These are phyloP conservation scores for Eulemur mongoz DNA, from an alignment of 2,797 vertebrate species.

Conservation along the genomic window DNA sequence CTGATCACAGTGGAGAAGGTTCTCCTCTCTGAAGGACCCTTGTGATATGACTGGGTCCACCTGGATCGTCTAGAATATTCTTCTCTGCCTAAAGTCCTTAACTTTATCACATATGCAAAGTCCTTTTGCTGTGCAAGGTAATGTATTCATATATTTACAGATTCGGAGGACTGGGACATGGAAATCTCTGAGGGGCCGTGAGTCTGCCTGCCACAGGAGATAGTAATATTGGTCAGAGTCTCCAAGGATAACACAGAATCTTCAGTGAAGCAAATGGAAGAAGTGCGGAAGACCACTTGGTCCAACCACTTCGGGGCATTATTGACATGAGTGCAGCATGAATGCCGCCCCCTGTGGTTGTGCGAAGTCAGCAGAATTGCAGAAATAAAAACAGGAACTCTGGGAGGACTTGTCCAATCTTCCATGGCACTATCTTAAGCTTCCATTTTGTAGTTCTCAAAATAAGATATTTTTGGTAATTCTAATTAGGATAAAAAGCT, in stretches of 20 bases:
- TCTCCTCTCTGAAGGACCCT: background rate
- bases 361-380: background rate
- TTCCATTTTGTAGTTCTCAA: background rate
- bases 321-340: rapidly evolving
- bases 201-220: background rate
- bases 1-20: background rate
- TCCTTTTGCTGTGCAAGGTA: background rate
- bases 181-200: background rate
- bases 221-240: background rate
- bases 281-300: background rate
- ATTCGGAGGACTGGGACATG: background rate
- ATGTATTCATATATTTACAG: background rate
- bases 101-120: background rate
- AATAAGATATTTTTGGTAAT: background rate
- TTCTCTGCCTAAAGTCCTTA: background rate
- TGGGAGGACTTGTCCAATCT: rapidly evolving
- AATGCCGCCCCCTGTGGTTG: rapidly evolving
- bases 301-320: rapidly evolving
- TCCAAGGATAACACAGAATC: background rate
- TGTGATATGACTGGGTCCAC: background rate
- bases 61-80: background rate
- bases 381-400: background rate
- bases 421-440: background rate
- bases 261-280: background rate
- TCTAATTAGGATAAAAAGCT: background rate